Evolutionary conservation across 2,797 vertebrate genomes (phyloP).

Genomic region (Tolypeutes matacus): DNA sequence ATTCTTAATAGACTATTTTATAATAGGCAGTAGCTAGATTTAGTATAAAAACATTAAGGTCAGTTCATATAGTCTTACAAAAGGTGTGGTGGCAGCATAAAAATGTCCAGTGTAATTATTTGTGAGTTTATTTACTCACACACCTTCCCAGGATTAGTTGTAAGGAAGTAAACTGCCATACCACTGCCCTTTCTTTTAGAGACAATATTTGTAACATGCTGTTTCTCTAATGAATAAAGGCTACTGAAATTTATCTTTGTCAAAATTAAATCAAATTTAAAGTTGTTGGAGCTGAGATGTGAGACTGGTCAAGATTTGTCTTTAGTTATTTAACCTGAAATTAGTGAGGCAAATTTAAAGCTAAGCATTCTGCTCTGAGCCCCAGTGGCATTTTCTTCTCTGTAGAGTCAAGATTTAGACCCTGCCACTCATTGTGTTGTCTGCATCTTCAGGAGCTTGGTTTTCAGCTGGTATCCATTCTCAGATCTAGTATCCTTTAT

Average conservation of each 20-base stretch:
- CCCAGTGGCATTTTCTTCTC: background rate
- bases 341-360: background rate
- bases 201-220: conserved; percentile 20
- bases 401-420: background rate
- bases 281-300: background rate
- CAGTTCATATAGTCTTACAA: conserved; percentile 74
- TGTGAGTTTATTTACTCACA: conserved; percentile 66
- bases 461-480: background rate
- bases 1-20: conserved; percentile 83
- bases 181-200: conserved; percentile 29
- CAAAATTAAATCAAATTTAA: conserved; percentile 11
- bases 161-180: conserved; percentile 47
- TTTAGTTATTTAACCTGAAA: conserved; percentile 39
- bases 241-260: background rate
- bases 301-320: background rate
- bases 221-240: background rate
- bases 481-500: background rate
- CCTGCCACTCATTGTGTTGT: fast-evolving
- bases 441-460: background rate
- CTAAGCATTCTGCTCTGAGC: background rate
- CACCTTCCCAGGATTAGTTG: conserved; percentile 33
- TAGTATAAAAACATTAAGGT: conserved; percentile 82
- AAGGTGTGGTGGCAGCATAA: conserved; percentile 69
- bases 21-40: conserved; percentile 82
- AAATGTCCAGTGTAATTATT: conserved; percentile 73